phyloP scores from a whole-genome alignment of 2,113 vertebrate genomes.

The Triplophysa tibetana region DNA sequence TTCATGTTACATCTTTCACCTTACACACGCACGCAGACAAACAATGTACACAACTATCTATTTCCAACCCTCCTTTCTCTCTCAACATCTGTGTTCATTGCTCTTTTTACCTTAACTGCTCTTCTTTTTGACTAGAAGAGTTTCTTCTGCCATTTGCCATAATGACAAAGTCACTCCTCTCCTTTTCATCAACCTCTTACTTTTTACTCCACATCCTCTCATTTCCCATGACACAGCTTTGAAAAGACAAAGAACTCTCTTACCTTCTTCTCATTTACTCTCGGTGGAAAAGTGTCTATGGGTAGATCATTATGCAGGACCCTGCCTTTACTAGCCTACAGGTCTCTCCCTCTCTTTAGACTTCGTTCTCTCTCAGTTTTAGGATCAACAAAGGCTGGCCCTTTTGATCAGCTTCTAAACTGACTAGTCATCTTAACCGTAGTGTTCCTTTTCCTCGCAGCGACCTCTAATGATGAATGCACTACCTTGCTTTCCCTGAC shows the following conservation, averaged over 20 bases:
- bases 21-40: slow-evolving; percentile 2
- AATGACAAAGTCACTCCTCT: slow-evolving; percentile 65
- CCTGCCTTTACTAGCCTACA: slow-evolving; percentile 30
- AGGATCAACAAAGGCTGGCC: slow-evolving; percentile 11
- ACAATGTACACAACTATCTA: not conserved
- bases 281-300: slow-evolving; percentile 21
- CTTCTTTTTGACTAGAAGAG: slow-evolving; percentile 61
- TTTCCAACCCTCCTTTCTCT: not conserved
- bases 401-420: slow-evolving; percentile 17
- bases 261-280: slow-evolving; percentile 42
- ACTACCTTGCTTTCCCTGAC: not conserved
- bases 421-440: not conserved
- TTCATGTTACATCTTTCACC: slow-evolving; percentile 3
- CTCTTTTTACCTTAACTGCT: slow-evolving; percentile 53
- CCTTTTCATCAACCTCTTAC: slow-evolving; percentile 12
- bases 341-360: slow-evolving; percentile 32
- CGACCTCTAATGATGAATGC: not conserved
- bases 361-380: not conserved
- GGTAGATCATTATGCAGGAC: slow-evolving; percentile 10
- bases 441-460: not conserved
- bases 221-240: slow-evolving; percentile 29
- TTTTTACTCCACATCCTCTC: slow-evolving; percentile 6
- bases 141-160: slow-evolving; percentile 68
- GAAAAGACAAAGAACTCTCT: slow-evolving; percentile 28
- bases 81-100: slow-evolving; percentile 27